These are phyloP conservation scores for Diadophis punctatus DNA, from an alignment of 2,113 vertebrate genomes.

Conservation along the genomic window DNA sequence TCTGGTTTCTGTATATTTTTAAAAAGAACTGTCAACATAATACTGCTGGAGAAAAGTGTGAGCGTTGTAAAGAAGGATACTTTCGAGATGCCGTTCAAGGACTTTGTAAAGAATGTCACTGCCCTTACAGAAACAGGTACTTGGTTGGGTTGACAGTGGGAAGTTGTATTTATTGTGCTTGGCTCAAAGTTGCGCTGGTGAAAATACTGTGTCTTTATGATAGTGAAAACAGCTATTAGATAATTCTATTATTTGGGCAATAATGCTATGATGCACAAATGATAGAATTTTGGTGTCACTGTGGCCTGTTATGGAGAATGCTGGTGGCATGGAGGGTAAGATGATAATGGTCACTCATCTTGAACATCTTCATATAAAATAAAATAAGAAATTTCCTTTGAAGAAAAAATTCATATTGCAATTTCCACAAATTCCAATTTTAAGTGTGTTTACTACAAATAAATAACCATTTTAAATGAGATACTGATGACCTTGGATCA, in stretches of 20 bases:
- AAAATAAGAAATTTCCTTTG: neutral
- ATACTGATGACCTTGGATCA: neutral
- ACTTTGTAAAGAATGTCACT: conserved; percentile 80
- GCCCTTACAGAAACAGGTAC: conserved; percentile 86
- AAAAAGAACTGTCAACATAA: conserved; percentile 83
- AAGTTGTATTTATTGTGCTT: neutral
- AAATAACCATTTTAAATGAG: neutral
- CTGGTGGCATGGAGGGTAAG: neutral
- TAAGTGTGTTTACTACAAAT: neutral
- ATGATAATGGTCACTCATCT: neutral
- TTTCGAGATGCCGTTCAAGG: conserved; percentile 73
- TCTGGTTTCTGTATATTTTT: conserved; percentile 28
- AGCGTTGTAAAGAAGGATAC: conserved; percentile 86
- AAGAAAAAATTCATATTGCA: neutral
- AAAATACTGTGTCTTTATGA: neutral
- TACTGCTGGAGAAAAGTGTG: conserved; percentile 85
- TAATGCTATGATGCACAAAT: neutral
- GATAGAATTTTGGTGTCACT: neutral
- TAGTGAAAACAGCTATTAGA: neutral
- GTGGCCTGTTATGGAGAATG: neutral
- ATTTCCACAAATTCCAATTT: neutral
- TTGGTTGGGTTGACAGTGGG: neutral
- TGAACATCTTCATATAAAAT: neutral
- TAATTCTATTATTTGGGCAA: neutral
- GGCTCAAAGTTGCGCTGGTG: fast-evolving